Conservation (phyloP, 2,797 vertebrate genomes). For the Buceros bicornis region DNA sequence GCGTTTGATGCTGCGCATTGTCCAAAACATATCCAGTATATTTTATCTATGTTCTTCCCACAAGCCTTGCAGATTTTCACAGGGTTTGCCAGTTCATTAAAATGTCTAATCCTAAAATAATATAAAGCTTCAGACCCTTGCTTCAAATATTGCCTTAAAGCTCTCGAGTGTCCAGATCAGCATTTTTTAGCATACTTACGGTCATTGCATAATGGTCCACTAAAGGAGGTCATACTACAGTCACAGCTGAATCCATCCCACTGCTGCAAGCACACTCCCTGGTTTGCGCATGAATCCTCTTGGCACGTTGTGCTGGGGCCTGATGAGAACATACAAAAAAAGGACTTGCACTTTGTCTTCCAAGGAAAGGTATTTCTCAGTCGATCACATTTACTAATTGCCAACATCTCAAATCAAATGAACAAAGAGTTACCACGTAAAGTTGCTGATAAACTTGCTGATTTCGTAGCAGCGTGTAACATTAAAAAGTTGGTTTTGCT, state of each 20-base stretch:
- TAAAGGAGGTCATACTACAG: conserved; percentile 99
- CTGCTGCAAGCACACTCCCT: conserved; percentile 97
- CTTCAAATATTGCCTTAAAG: background rate
- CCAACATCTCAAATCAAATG: conserved; percentile 78
- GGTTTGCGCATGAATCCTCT: conserved; percentile 97
- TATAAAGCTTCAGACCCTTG: background rate
- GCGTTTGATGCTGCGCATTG: background rate
- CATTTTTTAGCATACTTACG: conserved; percentile 83
- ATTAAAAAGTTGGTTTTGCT: background rate
- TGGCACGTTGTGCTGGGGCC: conserved; percentile 98
- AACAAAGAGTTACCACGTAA: conserved; percentile 47
- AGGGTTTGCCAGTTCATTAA: background rate
- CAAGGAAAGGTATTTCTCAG: background rate
- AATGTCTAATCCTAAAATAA: background rate
- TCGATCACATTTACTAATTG: conserved; percentile 76
- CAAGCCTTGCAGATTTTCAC: background rate
- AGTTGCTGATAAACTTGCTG: background rate
- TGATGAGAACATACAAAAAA: conserved; percentile 75
- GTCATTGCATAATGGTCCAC: conserved; percentile 93
- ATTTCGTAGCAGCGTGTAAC: background rate
- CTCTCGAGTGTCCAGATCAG: background rate
- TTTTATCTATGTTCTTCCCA: background rate
- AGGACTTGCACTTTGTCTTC: conserved; percentile 61
- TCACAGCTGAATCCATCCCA: conserved; percentile 99
- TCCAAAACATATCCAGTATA: background rate